Evolutionary conservation across 2,888 invertebrate species (phyloP), one percentile per base, ranked within the genome.

Genomic region (Cerastoderma edule): DNA sequence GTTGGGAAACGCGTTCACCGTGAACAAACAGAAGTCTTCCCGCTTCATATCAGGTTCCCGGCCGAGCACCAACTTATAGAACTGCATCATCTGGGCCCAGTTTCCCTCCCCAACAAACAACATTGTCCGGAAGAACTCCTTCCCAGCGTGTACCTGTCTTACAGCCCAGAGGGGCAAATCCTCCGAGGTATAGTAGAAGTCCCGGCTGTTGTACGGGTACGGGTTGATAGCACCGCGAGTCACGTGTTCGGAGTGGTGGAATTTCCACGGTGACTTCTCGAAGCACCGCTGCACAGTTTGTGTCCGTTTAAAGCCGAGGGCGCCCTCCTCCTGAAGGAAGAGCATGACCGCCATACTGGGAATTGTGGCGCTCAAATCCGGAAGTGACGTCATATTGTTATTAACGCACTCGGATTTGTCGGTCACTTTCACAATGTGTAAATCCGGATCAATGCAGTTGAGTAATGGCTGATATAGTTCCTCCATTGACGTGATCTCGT

Each of bases 111-210:
- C 84, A n/a, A 87, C 85, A 75, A 88, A 89, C 63, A 90, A 66
- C 27, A 89, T 83, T 16, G 87, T 71, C n/a, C 91, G 84, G 57
- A 91, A 74, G 72, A 88, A 87, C 67, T 90, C 89, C 54, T 89
- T 89, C 19, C 90, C 90, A 72, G 88, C 87, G 72, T 90, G 91
- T 60, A 90, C 88, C 71, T 89, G 90, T 28, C 91, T 68, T 13
- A 89, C 85, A 2, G 89, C 89, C 86, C 90, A 90, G 19, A 91
- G 82, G 22, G 91, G 91, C 50, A 89, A 83, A 64, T 90, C 88
- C 24, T 83, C 83, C 2, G 89, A 85, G 13, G 88, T 86, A 54
- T 82, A 88, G 75, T 85, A 90, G 67, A 88, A 91, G 72, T 91
- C 89, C 65, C 87, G 87, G 53, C 85, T 87, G 64, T 89, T 88